Conservation (phyloP, 2,797 vertebrate species). For the Periparus ater region DNA sequence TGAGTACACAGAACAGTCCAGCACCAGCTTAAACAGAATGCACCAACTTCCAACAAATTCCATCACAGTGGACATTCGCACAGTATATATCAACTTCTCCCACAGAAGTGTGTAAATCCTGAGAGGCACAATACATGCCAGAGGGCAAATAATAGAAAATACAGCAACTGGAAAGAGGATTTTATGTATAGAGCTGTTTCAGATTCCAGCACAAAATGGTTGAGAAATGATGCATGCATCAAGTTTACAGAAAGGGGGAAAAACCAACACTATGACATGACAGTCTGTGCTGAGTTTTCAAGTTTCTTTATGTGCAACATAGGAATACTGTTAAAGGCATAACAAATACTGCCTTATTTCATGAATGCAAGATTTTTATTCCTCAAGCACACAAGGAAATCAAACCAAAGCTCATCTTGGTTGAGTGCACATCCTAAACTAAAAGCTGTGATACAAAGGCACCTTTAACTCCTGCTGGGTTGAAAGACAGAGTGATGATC, state of each 20-base stretch:
- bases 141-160: neutral
- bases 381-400: neutral
- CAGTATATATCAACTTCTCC: neutral
- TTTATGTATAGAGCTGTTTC: neutral
- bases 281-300: neutral
- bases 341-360: neutral
- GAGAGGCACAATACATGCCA: neutral
- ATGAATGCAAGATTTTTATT: constrained; percentile 4
- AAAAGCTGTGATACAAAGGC: constrained; percentile 22
- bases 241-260: neutral
- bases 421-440: neutral
- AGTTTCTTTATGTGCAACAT: neutral
- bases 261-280: neutral
- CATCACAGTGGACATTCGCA: neutral
- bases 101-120: neutral
- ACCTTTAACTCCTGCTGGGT: constrained; percentile 12
- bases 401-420: neutral
- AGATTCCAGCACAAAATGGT: neutral
- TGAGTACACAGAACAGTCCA: neutral
- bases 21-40: neutral
- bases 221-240: neutral
- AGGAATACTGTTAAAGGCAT: neutral
- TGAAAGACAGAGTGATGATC: neutral
- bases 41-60: neutral
- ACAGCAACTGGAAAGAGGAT: neutral